phyloP scores from a whole-genome alignment of 2,888 invertebrate species.

The Eilema sororculum region DNA sequence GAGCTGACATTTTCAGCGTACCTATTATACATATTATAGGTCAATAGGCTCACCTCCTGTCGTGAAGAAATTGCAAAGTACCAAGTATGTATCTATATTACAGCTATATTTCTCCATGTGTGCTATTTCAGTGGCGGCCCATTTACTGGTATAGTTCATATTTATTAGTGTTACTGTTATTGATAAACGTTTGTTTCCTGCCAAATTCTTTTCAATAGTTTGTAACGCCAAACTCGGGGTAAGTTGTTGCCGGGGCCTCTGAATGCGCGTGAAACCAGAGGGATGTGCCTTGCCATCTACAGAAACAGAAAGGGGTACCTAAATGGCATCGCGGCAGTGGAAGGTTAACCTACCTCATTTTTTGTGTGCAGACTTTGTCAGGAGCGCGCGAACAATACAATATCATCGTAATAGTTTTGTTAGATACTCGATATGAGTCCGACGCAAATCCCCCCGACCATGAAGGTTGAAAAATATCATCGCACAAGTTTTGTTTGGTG shows the following conservation, averaged over 20 bases:
- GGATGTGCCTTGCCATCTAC: not conserved
- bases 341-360: not conserved
- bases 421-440: not conserved
- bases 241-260: not conserved
- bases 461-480: constrained; percentile 10
- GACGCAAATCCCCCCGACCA: constrained; percentile 9
- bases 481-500: not conserved
- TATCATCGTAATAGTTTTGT: not conserved
- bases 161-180: not conserved
- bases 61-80: not conserved
- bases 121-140: constrained; percentile 2
- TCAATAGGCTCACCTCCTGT: not conserved
- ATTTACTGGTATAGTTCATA: not conserved
- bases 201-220: not conserved
- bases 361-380: not conserved
- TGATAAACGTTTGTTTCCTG: not conserved
- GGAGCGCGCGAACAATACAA: not conserved
- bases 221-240: not conserved
- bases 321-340: not conserved
- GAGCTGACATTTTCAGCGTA: not conserved
- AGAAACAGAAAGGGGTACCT: not conserved
- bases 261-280: not conserved
- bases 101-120: not conserved
- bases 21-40: too few relatives aligned
- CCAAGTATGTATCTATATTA: not conserved